Percentiles rank a stretch among this genome's conserved stretches.
Evolutionary conservation across 2,113 vertebrate species (phyloP).

Genomic region (Bambusicola thoracicus): DNA sequence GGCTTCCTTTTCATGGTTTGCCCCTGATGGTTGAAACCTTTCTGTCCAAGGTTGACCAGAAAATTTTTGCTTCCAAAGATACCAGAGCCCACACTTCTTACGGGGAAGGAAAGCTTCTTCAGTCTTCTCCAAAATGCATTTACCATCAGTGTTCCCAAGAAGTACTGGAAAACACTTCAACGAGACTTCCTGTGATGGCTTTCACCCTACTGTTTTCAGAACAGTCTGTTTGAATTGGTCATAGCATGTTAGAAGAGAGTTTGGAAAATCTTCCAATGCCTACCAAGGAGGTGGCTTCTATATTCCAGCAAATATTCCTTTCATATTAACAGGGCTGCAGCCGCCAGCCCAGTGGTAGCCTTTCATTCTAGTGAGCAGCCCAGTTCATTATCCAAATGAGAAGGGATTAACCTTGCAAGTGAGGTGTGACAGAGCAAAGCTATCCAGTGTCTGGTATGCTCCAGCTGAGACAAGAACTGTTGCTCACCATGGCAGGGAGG

Average conservation of each 20-base stretch:
- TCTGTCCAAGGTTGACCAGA: neutral
- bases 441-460: conserved; percentile 22
- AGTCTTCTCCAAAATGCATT: fast-evolving
- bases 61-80: neutral
- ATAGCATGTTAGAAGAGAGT: neutral
- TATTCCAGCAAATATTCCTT: fast-evolving
- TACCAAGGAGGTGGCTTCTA: neutral
- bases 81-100: neutral
- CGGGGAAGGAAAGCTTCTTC: neutral
- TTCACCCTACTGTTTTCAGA: neutral
- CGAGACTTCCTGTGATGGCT: neutral
- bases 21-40: neutral
- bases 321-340: neutral
- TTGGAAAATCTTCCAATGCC: neutral
- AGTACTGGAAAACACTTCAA: neutral
- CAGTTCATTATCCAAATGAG: neutral
- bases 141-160: neutral
- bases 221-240: neutral
- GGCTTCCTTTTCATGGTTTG: neutral
- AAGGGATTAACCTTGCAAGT: neutral
- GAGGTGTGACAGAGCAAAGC: neutral
- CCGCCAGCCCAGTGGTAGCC: neutral
- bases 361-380: neutral
- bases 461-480: neutral
- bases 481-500: neutral